These are phyloP conservation scores for Bovichtus diacanthus DNA, from an alignment of 2,797 vertebrate genomes.

Conservation along the genomic window DNA sequence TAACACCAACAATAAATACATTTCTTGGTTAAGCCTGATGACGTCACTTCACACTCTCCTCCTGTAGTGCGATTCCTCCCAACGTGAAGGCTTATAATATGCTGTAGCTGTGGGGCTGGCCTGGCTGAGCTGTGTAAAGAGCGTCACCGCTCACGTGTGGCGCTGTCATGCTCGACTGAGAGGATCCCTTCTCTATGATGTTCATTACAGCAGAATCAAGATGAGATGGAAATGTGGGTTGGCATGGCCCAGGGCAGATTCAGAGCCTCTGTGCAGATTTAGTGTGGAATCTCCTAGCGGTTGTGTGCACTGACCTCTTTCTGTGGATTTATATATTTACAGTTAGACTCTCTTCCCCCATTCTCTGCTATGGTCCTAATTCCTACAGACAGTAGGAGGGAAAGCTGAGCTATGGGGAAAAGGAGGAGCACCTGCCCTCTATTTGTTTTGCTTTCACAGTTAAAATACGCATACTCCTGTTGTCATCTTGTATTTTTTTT, in stretches of 20 bases:
- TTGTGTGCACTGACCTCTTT: constrained; percentile 80
- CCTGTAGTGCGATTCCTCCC: background rate
- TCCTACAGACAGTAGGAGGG: constrained; percentile 39
- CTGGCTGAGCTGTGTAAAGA: constrained; percentile 15
- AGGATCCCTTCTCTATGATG: constrained; percentile 46
- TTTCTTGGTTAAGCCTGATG: background rate
- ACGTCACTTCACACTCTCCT: background rate
- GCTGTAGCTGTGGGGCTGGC: constrained; percentile 12
- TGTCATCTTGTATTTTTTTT: constrained; percentile 10
- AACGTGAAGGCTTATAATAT: constrained; percentile 1
- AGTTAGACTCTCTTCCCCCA: constrained; percentile 45
- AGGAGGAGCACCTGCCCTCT: constrained; percentile 43
- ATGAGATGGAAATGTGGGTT: constrained; percentile 78
- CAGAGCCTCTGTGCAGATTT: constrained; percentile 65
- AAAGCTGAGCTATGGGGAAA: constrained; percentile 36
- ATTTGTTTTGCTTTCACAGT: constrained; percentile 30
- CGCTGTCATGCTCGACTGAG: constrained; percentile 45
- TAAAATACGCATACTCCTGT: constrained; percentile 33
- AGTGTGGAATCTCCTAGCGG: constrained; percentile 66
- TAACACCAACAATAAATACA: background rate
- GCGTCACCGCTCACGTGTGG: constrained; percentile 36
- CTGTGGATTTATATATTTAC: constrained; percentile 66
- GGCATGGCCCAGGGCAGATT: constrained; percentile 76
- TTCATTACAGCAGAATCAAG: constrained; percentile 47
- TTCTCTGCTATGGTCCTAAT: constrained; percentile 41